Evolutionary conservation across 2,888 invertebrate species (phyloP), one percentile per base, ranked within the genome.

Genomic region (Galerucella pusilla): DNA sequence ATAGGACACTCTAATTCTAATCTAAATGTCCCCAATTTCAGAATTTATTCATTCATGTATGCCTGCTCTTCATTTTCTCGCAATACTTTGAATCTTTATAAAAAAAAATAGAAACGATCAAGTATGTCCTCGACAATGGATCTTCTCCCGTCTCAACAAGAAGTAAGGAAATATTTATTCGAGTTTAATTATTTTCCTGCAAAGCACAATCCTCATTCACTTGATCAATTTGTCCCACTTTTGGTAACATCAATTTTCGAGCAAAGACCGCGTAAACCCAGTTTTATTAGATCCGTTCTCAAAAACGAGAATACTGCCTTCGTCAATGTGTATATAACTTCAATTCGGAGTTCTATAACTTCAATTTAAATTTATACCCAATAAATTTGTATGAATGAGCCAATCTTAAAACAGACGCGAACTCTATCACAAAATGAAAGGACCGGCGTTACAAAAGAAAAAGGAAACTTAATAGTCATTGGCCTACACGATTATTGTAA

Each of bases 281-380:
- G 63, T 49, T 63, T 63, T 63, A 49, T 61, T 35, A 52, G 46
- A 63, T 61, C 63, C 63, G 46, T 63, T 70, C 57, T 63, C 35
- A 25, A 68, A 70, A 70, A 70, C 61, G n/a, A 70, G 54, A 70
- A 63, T 70, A 63, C 70, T 35, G 49, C 70, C 49, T 25, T 49
- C 69, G 46, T 59, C 61, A 52, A 57, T 59, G 70, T 70, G 52
- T 63, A 70, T 70, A 70, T 52, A 63, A 70, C 70, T 63, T 63
- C 61, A n/a, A 61, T 61, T 69, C 35, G 69, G 49, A 59, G 59
- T 59, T 59, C 2, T 69, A 69, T 49, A 61, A 61, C 69, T 61
- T 69, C 70, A 46, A 63, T 70, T 70, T 20, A 61, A 61, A 70
- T 70, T 63, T 70, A 35, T 70, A 35, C 70, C 52, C 70, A 52